Conservation (phyloP, 2,113 vertebrate species). For the Sphyrna mokarran region DNA sequence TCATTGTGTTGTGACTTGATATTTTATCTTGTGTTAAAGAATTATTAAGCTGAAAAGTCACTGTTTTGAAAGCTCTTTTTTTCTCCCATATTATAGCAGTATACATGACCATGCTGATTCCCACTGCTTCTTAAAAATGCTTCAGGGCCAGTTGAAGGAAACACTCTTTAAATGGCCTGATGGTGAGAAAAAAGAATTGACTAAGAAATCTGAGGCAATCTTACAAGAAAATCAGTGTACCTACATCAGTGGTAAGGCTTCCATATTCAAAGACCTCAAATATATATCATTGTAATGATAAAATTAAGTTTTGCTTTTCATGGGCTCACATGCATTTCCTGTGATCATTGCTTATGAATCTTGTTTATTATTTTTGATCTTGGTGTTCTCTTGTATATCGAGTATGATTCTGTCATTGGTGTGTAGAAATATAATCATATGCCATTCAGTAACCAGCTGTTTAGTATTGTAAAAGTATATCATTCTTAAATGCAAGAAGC, state of each 20-base stretch:
- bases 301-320: neutral
- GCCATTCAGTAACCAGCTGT: too few species aligned
- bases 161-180: conserved; percentile 86
- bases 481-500: too few species aligned
- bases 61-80: conserved; percentile 32
- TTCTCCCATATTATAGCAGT: conserved; percentile 66
- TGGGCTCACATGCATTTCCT: neutral
- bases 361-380: neutral
- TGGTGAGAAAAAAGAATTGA: conserved; percentile 66
- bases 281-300: neutral
- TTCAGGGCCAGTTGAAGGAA: conserved; percentile 92
- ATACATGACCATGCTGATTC: conserved; percentile 95
- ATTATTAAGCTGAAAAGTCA: neutral
- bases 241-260: conserved; percentile 85
- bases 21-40: neutral
- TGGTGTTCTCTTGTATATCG: neutral
- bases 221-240: conserved; percentile 82
- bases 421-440: neutral
- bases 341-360: too few species aligned
- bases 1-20: neutral
- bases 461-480: too few species aligned
- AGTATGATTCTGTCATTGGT: neutral
- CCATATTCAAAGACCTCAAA: neutral
- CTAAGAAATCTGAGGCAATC: conserved; percentile 75
- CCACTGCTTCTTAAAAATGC: conserved; percentile 96